Base-by-base conservation (phyloP, 2,113 vertebrate genomes). In the Nipponia nippon region DNA sequence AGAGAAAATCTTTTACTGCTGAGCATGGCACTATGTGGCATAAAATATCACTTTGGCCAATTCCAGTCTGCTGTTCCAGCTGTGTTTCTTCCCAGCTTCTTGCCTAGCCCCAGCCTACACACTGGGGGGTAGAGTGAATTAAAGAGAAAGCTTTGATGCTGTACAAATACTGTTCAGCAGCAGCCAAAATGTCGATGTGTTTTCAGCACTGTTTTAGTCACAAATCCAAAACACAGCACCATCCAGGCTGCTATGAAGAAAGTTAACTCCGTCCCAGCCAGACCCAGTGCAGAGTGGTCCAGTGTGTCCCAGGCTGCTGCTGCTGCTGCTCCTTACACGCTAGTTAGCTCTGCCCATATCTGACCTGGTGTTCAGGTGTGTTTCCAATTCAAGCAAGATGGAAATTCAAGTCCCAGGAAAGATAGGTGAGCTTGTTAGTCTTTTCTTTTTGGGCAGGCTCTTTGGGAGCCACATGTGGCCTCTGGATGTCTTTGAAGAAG, bases 21-120 rank as follows among this genome's bases (percentile, higher is more conserved):
- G 0, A 75, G 4, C 8, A 8, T 8, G 15, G 22, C 0, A 3
- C 18, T 81, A 9, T 5, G 12, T 69, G 11, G 38, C 34, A 85
- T 32, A 59, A 90, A 92, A 32, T 44, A 47, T 6, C 2, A 9
- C 32, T 87, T 61, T 69, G 34, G 14, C 11, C 44, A 52, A 17
- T 46, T 76, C 19, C 67, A 38, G 47, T 55, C 75, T 94, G 13
- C 11, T 77, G 32, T 49, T 20, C 36, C 58, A 81, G 53, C n/a
- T 71, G 5, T 66, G 21, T n/a, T 59, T 83, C 26, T 17, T 79
- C 38, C 7, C 44, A 69, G 0, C 16, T 50, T 70, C 90, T 76
- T 50, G 19, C 17, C 42, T 36, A 49, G 40, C 34, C 13, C 6
- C 18, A 55, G 17, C 16, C 69, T 47, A 13, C 12, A 11, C 16